Base-by-base conservation (phyloP, 1,140 invertebrate genomes). In the Triops cancriformis region DNA sequence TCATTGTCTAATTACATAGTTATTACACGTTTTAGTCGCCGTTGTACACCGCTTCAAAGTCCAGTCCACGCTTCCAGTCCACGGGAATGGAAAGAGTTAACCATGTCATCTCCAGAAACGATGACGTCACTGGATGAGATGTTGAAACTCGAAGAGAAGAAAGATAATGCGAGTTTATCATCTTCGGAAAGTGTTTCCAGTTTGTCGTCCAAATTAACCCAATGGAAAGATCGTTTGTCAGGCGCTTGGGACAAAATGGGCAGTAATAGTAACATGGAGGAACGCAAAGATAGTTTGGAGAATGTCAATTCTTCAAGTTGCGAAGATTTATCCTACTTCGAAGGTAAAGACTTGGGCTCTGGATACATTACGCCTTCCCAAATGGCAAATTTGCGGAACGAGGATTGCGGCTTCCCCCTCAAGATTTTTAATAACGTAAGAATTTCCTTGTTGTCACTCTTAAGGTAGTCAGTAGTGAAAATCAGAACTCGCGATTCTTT, bases 381-480 rank as follows among this genome's bases (percentile, higher is more conserved):
- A n/a, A 41, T 75, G 4, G 87, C 75, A 82, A 86, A 82, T 85
- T 85, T 84, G 5, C 81, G 80, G 77, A 77, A 80, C 37, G 87
- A 90, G 64, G 89, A 91, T 28, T 97, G 92, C 85, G 95, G 95
- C 18, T 90, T 97, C 81, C 97, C 97, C 2, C 86, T 98, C 23
- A 87, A 89, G 79, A 88, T 98, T 75, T 98, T 98, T 85, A 92
- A 91, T 37, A 93, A 96, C 86, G 91, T 91, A 85, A 82, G 80
- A 26, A 12, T 11, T 9, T 76, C 28, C 23, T 23, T 26, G 18
- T n/a, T n/a, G n/a, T n/a, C n/a, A n/a, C n/a, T n/a, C n/a, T n/a
- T n/a, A n/a, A n/a, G n/a, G n/a, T n/a, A n/a, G n/a, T n/a, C n/a
- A n/a, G n/a, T n/a, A n/a, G n/a, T n/a, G n/a, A n/a, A n/a, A n/a